A percentile compares a stretch with the other conserved stretches of the same genome.
Evolutionary conservation across 30 jellyfish, hydroid and myxozoan genomes (phyloP).

Genomic region (Haliclystus octoradiatus): DNA sequence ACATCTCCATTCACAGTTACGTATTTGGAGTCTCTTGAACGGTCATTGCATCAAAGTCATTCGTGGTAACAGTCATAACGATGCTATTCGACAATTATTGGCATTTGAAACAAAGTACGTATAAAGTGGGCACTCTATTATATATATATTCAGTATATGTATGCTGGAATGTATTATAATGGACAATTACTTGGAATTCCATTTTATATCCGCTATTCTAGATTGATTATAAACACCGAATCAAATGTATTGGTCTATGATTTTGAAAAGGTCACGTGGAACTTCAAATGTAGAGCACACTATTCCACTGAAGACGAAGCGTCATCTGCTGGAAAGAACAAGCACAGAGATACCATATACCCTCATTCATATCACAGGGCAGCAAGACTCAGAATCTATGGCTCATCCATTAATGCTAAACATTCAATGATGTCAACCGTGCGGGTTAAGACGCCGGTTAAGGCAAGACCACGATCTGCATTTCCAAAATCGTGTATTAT

Average conservation of each 20-base stretch:
- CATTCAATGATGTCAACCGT: too few relatives aligned
- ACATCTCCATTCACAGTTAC: too few relatives aligned
- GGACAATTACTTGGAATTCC: too few relatives aligned
- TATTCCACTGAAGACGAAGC: slow-evolving; percentile 5
- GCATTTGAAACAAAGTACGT: slow-evolving; percentile 66
- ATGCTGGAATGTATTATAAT: not conserved
- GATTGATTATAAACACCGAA: slow-evolving; percentile 62
- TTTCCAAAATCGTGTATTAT: too few relatives aligned
- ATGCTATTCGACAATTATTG: slow-evolving; percentile 58
- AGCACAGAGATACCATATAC: not conserved
- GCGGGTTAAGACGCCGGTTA: too few relatives aligned
- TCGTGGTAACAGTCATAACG: slow-evolving; percentile 92
- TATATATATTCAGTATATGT: not conserved
- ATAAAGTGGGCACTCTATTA: not conserved
- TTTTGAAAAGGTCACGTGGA: slow-evolving; percentile 61
- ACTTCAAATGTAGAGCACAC: slow-evolving; percentile 42
- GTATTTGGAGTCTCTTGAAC: slow-evolving; percentile 69
- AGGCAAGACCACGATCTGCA: too few relatives aligned
- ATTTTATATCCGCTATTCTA: slow-evolving; percentile 4
- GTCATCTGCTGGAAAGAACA: not conserved
- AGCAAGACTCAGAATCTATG: not conserved
- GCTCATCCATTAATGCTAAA: not conserved
- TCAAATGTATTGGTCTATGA: slow-evolving; percentile 56
- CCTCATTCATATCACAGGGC: slow-evolving; percentile 1
- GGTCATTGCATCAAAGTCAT: slow-evolving; percentile 80